These are phyloP conservation scores for Galeopterus variegatus DNA, from an alignment of 2,113 vertebrate genomes.

Conservation along the genomic window DNA sequence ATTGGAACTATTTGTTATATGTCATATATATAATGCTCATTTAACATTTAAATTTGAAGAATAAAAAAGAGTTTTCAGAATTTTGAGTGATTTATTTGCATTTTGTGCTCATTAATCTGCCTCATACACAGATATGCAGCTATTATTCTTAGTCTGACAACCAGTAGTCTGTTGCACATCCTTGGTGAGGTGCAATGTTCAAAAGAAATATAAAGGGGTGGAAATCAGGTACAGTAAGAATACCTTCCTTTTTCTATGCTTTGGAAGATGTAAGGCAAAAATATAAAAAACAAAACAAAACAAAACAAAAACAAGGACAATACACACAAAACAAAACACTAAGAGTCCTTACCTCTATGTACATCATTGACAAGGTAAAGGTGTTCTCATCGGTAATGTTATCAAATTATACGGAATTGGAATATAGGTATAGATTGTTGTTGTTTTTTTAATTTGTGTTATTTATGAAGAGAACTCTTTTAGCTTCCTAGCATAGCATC, in stretches of 20 bases:
- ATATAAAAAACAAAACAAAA: not conserved
- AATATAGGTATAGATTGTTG: not conserved
- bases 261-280: not conserved
- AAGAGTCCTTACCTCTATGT: not conserved
- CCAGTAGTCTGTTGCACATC: not conserved
- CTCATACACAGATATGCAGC: not conserved
- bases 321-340: not conserved
- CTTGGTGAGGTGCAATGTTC: not conserved
- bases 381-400: accelerated
- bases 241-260: not conserved
- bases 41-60: not conserved
- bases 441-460: not conserved
- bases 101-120: not conserved
- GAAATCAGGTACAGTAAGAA: not conserved
- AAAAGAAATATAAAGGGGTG: not conserved
- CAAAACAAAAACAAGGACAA: not conserved
- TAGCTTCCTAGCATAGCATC: not conserved
- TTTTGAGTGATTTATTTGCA: not conserved
- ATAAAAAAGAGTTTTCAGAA: not conserved
- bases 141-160: not conserved
- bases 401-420: not conserved
- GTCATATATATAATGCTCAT: not conserved
- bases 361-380: not conserved
- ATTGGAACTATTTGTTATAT: not conserved
- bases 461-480: not conserved